These are phyloP conservation scores for Campodea augens DNA, from an alignment of 1,140 invertebrate genomes.

Conservation along the genomic window DNA sequence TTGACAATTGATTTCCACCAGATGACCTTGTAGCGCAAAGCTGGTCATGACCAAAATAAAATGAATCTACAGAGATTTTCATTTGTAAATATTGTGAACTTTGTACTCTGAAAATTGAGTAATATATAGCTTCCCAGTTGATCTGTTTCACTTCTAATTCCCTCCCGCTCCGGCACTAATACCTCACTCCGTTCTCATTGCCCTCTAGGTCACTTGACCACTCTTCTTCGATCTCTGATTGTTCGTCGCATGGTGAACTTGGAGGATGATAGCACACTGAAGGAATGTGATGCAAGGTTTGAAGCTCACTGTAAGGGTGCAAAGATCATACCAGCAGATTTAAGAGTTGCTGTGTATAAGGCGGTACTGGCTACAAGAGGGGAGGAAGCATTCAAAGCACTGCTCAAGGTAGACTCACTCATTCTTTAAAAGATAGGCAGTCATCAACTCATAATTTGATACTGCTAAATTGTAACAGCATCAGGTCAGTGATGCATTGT, in stretches of 20 bases:
- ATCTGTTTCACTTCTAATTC: neutral
- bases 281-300: conserved; percentile 52
- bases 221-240: conserved; percentile 63
- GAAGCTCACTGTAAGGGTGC: conserved; percentile 39
- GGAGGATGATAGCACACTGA: conserved; percentile 51
- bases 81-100: no score
- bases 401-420: conserved; percentile 41
- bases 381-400: conserved; percentile 45
- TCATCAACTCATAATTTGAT: no score
- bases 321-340: conserved; percentile 58
- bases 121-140: neutral
- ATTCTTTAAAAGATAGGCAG: no score
- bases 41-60: no score
- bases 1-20: no score
- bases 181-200: conserved; percentile 8
- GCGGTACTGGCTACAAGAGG: conserved; percentile 54
- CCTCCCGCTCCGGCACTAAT: neutral
- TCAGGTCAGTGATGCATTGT: no score
- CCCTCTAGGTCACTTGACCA: conserved; percentile 49
- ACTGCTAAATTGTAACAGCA: no score
- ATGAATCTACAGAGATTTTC: no score
- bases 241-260: conserved; percentile 58
- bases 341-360: conserved; percentile 69
- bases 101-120: neutral
- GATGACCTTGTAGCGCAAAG: no score